phyloP scores from a whole-genome alignment of 2,113 vertebrate genomes.

The Pachycephala philippinensis region DNA sequence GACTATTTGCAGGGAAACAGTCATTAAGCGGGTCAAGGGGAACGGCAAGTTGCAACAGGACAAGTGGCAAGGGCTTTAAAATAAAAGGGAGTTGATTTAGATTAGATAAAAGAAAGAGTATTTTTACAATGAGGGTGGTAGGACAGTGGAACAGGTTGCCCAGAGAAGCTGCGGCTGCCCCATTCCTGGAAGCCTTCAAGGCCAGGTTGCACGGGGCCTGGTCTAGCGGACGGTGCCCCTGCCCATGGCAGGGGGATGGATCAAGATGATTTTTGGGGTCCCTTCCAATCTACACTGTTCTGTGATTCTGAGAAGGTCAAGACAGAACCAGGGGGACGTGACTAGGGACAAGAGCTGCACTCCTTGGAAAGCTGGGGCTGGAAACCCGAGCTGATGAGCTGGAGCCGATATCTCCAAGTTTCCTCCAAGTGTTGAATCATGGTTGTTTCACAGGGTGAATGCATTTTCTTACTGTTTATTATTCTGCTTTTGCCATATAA shows the following conservation, averaged over 20 bases:
- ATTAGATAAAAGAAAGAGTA: neutral
- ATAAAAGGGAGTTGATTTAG: neutral
- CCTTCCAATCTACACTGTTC: neutral
- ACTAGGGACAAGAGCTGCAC: neutral
- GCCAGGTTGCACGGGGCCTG: neutral
- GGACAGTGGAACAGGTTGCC: neutral
- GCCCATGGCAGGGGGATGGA: no score
- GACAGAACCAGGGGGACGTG: fast-evolving
- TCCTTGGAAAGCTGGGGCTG: neutral
- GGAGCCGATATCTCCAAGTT: neutral
- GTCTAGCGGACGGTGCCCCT: neutral
- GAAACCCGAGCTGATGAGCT: neutral
- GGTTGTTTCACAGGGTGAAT: neutral
- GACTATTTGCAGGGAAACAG: neutral
- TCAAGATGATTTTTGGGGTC: neutral
- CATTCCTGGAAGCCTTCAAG: neutral
- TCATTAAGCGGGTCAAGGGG: neutral
- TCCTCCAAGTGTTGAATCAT: neutral
- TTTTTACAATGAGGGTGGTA: neutral
- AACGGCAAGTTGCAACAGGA: neutral
- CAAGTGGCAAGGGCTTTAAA: neutral
- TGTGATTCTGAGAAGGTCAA: neutral
- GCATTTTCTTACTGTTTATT: slow-evolving; percentile 6
- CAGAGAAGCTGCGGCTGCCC: neutral
- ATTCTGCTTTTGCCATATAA: slow-evolving; percentile 3